Evolutionary conservation across 1,140 invertebrate genomes (phyloP), one percentile per base, ranked within the genome.

Genomic region (Caenorhabditis inopinata): DNA sequence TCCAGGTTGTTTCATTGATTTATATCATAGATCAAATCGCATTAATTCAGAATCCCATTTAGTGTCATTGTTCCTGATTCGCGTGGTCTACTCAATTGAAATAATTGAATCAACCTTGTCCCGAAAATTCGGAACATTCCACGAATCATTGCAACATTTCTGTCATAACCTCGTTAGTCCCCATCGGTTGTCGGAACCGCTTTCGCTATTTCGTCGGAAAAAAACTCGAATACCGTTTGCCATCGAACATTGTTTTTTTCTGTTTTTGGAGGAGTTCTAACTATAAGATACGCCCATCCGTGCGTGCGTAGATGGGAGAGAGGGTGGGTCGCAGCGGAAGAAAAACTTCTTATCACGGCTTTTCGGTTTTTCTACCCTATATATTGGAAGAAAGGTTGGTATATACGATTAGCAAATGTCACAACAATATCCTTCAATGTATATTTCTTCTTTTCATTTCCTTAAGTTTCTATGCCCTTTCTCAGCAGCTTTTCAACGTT

Each of bases 331-430:
- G n/a, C 32, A 32, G 32, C n/a, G 58, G 25, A 38, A 68, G 9
- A 35, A 32, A 68, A 68, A 68, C 58, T 68, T 11, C 58, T 25
- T 68, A 68, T 16, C 32, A 38, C 11, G 27, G 58, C 58, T 68
- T 68, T 68, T 68, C 58, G 58, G 58, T 68, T 68, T 68, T 68
- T 68, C 58, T 68, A 68, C 58, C 58, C 58, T 68, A 68, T 68
- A 68, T 68, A 68, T 68, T 68, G n/a, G 58, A 29, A 32, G 32
- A 38, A 7, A 38, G 32, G 32, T 38, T 29, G 32, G 32, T 6
- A 38, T 68, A 68, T 68, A 68, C 58, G 58, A 68, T 68, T 68
- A 68, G 58, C 32, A 32, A 18, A 29, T 38, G 38, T 68, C 58
- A 68, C 58, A 68, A 23, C n/a, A 32, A 68, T 42, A 68, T 42